phyloP scores from a whole-genome alignment of 2,888 invertebrate genomes.

The Tachina fera region DNA sequence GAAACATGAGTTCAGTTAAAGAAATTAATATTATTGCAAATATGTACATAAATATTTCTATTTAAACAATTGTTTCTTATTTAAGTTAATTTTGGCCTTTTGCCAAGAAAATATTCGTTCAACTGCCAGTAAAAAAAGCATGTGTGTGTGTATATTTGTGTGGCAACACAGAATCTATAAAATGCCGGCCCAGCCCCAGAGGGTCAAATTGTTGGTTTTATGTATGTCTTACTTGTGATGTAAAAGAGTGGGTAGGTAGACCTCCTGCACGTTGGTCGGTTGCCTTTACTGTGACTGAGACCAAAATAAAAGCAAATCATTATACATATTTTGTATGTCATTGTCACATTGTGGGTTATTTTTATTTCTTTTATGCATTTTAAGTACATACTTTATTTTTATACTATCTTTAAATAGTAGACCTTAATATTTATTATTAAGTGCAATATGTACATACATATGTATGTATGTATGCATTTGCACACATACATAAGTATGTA shows the following conservation, averaged over 20 bases:
- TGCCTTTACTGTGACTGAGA: conserved; percentile 18
- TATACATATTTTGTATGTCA: conserved; percentile 55
- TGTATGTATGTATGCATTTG: not conserved
- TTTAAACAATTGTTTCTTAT: conserved; percentile 41
- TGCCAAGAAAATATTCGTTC: conserved; percentile 38
- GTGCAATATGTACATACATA: not conserved
- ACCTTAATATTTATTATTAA: conserved; percentile 29
- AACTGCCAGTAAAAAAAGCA: not conserved
- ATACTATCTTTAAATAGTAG: conserved; percentile 53
- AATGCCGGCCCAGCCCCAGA: conserved; percentile 39
- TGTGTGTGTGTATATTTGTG: conserved; percentile 8
- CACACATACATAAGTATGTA: not conserved
- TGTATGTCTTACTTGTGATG: conserved; percentile 1
- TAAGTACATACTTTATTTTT: conserved; percentile 41
- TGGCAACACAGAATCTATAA: conserved; percentile 36
- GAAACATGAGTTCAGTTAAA: conserved; percentile 43
- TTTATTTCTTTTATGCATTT: conserved; percentile 28
- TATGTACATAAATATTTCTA: not conserved
- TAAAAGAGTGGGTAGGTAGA: not conserved
- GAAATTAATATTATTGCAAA: conserved; percentile 6
- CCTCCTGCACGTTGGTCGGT: conserved; percentile 13
- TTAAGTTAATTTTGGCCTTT: conserved; percentile 43
- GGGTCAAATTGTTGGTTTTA: conserved; percentile 60
- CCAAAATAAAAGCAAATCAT: conserved; percentile 24
- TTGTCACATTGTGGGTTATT: conserved; percentile 53